Evolutionary conservation across 2,113 vertebrate genomes (phyloP).

Genomic region (Mystacornis crossleyi): DNA sequence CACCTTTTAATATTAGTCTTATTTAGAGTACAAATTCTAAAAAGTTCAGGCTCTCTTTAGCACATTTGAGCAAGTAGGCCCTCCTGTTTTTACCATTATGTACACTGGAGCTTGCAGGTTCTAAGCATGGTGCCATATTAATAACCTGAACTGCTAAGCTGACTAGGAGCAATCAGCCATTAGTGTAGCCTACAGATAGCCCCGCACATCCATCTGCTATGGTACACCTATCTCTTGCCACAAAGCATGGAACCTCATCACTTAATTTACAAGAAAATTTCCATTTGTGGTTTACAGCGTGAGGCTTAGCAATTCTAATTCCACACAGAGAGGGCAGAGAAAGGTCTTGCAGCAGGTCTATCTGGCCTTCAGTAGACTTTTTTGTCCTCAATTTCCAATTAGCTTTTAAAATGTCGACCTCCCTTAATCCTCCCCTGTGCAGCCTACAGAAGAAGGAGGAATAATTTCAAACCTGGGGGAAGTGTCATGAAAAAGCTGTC

Average conservation of each 20-base stretch:
- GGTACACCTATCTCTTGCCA: neutral
- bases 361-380: neutral
- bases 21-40: neutral
- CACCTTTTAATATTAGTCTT: neutral
- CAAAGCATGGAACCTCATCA: neutral
- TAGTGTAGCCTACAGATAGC: neutral
- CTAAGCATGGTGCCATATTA: neutral
- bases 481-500: neutral
- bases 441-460: neutral
- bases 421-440: neutral
- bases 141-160: neutral
- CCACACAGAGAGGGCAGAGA: neutral
- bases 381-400: neutral
- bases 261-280: neutral
- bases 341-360: neutral
- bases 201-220: neutral
- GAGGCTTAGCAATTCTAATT: neutral
- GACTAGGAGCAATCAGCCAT: neutral
- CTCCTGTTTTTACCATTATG: neutral
- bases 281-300: neutral
- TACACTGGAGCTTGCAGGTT: neutral
- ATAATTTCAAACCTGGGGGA: conserved; percentile 18
- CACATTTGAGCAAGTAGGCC: neutral
- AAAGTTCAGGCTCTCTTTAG: neutral
- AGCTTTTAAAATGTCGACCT: neutral